Evolutionary conservation across 2,113 vertebrate species (phyloP), one percentile per base, ranked within the genome.

Genomic region (Rhegmatorhina hoffmannsi): DNA sequence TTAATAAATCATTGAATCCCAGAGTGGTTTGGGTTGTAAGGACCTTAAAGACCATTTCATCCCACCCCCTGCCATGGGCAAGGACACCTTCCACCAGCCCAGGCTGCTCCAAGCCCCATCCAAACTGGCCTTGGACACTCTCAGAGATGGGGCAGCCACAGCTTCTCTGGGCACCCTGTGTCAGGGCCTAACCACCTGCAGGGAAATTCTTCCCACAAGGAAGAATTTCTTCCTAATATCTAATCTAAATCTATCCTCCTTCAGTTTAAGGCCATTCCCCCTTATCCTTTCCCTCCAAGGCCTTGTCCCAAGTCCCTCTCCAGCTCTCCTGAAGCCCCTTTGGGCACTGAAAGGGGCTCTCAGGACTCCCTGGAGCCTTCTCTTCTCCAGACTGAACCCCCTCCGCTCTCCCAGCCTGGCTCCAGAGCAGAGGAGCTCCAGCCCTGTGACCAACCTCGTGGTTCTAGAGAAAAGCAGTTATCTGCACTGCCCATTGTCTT

Each of bases 401-500:
- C 20, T 43, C 6, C 50, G 59, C 44, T 58, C 14, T 43, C 13
- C 43, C 52, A 81, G 36, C 33, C 10, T 34, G 44, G 31, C 3
- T 44, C 2, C 26, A 50, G 49, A 17, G 40, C 40, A 63, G 14
- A 73, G 31, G 11, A 7, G 5, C 25, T 50, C n/a, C n/a, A 69
- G n/a, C 17, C 12, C 25, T 36, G 24, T 19, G n/a, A 20, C 50
- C 43, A 66, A 0, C 25, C 25, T 50, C 6, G 17, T 66, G 67
- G 31, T 20, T 64, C 17, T 17, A 25, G 44, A 8, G 4, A 26
- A n/a, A 74, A 31, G 15, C 4, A 40, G 25, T 8, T 7, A 24
- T 25, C 66, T 44, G n/a, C 31, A 21, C 44, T 44, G 12, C n/a
- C 44, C 11, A 1, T 2, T 0, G 0, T 9, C 29, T 73, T 23